phyloP scores from a whole-genome alignment of 2,113 vertebrate genomes.

The Limanda limanda region DNA sequence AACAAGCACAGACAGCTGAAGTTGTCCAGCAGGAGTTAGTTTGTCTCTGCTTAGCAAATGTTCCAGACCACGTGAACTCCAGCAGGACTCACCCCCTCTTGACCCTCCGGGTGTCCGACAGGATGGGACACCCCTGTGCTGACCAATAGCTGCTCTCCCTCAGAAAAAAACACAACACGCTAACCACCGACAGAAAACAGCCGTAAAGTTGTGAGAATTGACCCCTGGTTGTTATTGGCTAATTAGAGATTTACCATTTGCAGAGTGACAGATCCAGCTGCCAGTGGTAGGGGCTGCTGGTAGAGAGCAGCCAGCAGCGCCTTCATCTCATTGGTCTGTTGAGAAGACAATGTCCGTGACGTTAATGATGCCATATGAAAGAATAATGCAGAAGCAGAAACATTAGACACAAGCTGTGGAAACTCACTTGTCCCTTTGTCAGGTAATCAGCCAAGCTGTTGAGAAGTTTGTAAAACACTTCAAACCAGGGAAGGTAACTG shows the following conservation, averaged over 20 bases:
- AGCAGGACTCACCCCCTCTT: slow-evolving; percentile 77
- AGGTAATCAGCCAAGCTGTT: slow-evolving; percentile 89
- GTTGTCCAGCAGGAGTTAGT: slow-evolving; percentile 62
- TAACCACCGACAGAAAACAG: slow-evolving; percentile 42
- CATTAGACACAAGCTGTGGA: background rate
- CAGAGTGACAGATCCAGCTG: slow-evolving; percentile 75
- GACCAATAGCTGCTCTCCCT: slow-evolving; percentile 79
- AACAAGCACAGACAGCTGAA: slow-evolving; percentile 30
- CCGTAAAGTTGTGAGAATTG: background rate
- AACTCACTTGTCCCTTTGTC: slow-evolving; percentile 86
- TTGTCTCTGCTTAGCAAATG: background rate
- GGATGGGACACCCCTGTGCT: slow-evolving; percentile 61
- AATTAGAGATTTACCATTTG: slow-evolving; percentile 82
- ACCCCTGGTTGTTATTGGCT: background rate
- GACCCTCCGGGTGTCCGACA: slow-evolving; percentile 59
- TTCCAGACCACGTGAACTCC: too few relatives aligned
- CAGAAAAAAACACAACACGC: slow-evolving; percentile 73
- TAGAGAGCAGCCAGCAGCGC: slow-evolving; percentile 80
- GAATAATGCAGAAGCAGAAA: background rate
- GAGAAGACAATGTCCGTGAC: background rate
- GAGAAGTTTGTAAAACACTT: slow-evolving; percentile 92
- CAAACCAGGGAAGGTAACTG: slow-evolving; percentile 93
- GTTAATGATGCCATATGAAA: background rate
- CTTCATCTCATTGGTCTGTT: slow-evolving; percentile 83
- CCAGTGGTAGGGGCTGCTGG: slow-evolving; percentile 77